phyloP scores from a whole-genome alignment of 1,140 invertebrate genomes.

The Danaus melanippus region DNA sequence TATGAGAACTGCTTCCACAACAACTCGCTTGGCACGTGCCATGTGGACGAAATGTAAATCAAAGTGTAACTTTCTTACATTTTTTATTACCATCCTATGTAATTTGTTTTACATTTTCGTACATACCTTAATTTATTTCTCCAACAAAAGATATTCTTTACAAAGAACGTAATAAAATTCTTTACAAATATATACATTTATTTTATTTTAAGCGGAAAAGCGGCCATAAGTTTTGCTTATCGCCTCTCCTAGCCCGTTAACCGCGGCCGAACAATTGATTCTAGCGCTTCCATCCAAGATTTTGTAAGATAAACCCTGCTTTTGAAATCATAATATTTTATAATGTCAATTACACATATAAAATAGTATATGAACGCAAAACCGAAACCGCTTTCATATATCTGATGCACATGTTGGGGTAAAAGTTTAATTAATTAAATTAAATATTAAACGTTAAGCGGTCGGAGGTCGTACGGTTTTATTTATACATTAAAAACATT shows the following conservation, averaged over 20 bases:
- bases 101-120: no score
- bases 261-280: conserved; percentile 58
- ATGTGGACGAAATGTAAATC: no score
- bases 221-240: conserved; percentile 61
- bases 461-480: conserved; percentile 8
- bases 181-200: conserved; percentile 21
- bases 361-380: conserved; percentile 23
- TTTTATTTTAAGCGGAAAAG: conserved; percentile 37
- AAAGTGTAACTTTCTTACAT: no score
- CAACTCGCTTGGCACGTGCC: no score
- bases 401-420: conserved; percentile 17
- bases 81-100: no score
- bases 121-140: no score
- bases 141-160: no score
- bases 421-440: conserved; percentile 22
- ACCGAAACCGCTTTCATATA: conserved; percentile 19
- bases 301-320: conserved; percentile 37
- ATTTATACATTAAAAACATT: no score
- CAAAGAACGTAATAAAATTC: conserved; percentile 13
- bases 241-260: conserved; percentile 53
- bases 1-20: no score
- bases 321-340: conserved; percentile 51
- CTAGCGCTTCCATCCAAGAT: conserved; percentile 43
- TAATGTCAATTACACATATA: conserved; percentile 43
- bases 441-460: conserved; percentile 16